Conservation (phyloP, 2,888 invertebrate genomes). For the Drosophila neonasuta region DNA sequence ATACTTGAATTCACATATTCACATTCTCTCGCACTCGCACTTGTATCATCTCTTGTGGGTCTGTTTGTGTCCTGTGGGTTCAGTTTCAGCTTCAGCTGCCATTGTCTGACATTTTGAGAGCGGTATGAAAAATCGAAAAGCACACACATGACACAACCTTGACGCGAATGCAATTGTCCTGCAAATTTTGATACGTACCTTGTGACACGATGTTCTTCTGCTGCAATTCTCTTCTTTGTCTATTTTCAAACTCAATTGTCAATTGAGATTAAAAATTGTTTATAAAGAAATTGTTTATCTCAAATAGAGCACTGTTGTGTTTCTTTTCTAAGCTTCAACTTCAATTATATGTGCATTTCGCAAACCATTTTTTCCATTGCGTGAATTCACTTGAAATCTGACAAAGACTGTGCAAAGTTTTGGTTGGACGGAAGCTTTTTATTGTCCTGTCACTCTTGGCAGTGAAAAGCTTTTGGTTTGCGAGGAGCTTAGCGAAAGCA, state of each 20-base stretch:
- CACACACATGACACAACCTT: conserved; percentile 65
- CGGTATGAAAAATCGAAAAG: conserved; percentile 63
- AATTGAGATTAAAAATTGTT: neutral
- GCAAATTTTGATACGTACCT: conserved; percentile 44
- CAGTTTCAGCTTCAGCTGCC: conserved; percentile 9
- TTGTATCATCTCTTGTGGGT: neutral
- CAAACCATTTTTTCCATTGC: conserved; percentile 25
- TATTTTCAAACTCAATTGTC: neutral
- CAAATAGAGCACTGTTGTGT: conserved; percentile 11
- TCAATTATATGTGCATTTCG: conserved; percentile 9
- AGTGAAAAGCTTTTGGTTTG: conserved; percentile 29
- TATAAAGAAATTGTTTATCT: conserved; percentile 7
- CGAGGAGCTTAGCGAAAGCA: conserved; percentile 33
- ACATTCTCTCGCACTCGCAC: neutral
- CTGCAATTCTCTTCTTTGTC: neutral
- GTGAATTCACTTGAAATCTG: conserved; percentile 45
- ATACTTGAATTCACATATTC: neutral
- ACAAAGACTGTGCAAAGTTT: conserved; percentile 64
- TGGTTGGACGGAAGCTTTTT: conserved; percentile 59
- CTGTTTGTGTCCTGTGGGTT: conserved; percentile 35
- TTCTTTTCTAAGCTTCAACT: conserved; percentile 10
- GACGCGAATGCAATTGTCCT: conserved; percentile 52
- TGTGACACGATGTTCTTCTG: neutral
- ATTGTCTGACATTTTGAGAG: conserved; percentile 41
- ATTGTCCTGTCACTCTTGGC: conserved; percentile 53